phyloP scores from a whole-genome alignment of 2,888 invertebrate genomes.

The Norana najaformis region DNA sequence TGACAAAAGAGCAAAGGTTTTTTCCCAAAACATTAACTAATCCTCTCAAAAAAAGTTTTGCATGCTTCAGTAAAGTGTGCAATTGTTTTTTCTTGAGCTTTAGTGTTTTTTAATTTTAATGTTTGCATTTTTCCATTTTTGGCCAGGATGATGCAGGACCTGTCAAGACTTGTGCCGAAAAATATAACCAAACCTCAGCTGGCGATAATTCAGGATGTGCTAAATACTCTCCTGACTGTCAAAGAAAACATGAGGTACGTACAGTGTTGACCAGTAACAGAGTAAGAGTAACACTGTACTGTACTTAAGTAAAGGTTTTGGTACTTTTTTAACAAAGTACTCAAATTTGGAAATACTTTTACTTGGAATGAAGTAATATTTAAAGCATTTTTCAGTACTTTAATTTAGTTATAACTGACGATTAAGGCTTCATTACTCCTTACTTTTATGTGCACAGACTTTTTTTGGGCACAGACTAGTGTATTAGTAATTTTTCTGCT shows the following conservation, averaged over 20 bases:
- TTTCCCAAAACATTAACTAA: neutral
- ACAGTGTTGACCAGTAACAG: too few species aligned
- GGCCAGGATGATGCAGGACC: constrained; percentile 36
- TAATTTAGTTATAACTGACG: too few species aligned
- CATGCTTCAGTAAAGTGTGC: neutral
- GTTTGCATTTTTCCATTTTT: neutral
- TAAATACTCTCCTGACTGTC: constrained; percentile 45
- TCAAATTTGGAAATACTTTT: too few species aligned
- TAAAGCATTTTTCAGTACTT: too few species aligned
- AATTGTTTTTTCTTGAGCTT: neutral
- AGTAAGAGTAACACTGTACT: too few species aligned
- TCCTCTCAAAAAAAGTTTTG: neutral
- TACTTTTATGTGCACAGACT: too few species aligned
- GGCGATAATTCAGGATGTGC: constrained; percentile 48
- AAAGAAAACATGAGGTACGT: constrained; percentile 23
- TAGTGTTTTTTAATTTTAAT: neutral
- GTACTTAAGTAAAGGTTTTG: too few species aligned
- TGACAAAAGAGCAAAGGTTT: neutral
- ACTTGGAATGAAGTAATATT: too few species aligned
- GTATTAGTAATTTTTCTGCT: too few species aligned
- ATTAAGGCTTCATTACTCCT: too few species aligned
- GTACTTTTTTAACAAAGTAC: too few species aligned
- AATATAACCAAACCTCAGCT: constrained; percentile 47
- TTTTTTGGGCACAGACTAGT: too few species aligned
- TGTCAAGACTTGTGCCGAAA: constrained; percentile 28